These are phyloP conservation scores for Protodeltote pygarga DNA, from an alignment of 2,888 invertebrate genomes.

Conservation along the genomic window DNA sequence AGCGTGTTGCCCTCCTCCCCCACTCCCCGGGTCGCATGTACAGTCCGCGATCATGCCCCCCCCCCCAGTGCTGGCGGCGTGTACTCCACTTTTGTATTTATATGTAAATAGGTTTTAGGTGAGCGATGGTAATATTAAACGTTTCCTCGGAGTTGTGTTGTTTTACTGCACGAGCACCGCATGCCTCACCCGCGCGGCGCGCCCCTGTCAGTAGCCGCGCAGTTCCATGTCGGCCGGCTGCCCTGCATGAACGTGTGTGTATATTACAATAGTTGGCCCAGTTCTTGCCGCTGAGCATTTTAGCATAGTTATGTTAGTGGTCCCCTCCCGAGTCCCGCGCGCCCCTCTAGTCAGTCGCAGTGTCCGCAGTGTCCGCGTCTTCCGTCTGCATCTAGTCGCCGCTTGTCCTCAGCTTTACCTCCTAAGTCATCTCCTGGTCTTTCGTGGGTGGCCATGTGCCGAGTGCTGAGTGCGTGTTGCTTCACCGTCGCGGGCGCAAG, in stretches of 20 bases:
- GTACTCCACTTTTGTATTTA: constrained; percentile 70
- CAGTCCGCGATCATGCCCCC: constrained; percentile 65
- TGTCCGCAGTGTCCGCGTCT: neutral
- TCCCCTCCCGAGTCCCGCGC: neutral
- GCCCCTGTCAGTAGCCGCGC: constrained; percentile 2
- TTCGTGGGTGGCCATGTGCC: neutral
- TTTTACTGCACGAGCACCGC: constrained; percentile 70
- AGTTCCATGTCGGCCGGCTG: constrained; percentile 6
- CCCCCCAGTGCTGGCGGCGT: constrained; percentile 40
- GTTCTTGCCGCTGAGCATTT: constrained; percentile 6
- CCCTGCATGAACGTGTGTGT: constrained; percentile 4
- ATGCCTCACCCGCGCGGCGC: constrained; percentile 25
- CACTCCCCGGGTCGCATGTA: constrained; percentile 60
- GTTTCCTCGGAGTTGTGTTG: constrained; percentile 66
- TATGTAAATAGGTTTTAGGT: constrained; percentile 84
- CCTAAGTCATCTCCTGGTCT: constrained; percentile 13
- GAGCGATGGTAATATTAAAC: constrained; percentile 82
- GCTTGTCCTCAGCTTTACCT: constrained; percentile 41
- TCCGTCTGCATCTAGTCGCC: constrained; percentile 39
- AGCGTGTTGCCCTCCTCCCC: neutral
- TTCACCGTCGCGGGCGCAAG: constrained; percentile 6
- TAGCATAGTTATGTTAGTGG: neutral
- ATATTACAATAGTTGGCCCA: no score
- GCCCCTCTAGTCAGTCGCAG: constrained; percentile 18
- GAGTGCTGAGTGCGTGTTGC: constrained; percentile 20